These are phyloP conservation scores for Lagorchestes hirsutus DNA, from an alignment of 2,797 vertebrate species.

Conservation along the genomic window DNA sequence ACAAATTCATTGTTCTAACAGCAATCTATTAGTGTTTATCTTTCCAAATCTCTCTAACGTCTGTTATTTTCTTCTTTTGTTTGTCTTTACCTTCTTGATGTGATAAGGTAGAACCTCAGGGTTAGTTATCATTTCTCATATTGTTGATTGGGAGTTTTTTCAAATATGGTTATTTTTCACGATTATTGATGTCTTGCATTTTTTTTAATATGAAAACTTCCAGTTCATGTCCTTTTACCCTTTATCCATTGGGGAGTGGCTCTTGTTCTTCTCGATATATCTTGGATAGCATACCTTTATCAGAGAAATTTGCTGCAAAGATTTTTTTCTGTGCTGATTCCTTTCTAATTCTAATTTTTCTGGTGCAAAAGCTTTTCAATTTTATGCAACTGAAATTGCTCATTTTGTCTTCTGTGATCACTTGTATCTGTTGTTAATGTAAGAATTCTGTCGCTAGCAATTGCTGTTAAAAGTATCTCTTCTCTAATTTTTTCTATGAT, in stretches of 20 bases:
- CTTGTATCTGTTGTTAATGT: not conserved
- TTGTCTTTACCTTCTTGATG: not conserved
- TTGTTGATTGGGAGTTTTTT: not conserved
- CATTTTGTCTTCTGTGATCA: not conserved
- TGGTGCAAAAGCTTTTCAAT: not conserved
- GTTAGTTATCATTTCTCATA: not conserved
- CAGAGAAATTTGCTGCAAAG: not conserved
- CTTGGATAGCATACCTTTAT: not conserved
- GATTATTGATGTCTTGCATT: not conserved
- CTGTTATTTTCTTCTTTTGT: not conserved
- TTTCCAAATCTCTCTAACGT: not conserved
- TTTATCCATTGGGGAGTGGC: not conserved
- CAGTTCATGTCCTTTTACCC: not conserved
- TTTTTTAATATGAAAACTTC: not conserved
- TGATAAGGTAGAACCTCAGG: not conserved
- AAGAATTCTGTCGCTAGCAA: not conserved
- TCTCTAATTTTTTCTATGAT: not conserved
- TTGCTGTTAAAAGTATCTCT: not conserved
- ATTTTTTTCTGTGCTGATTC: not conserved
- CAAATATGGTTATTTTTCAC: not conserved
- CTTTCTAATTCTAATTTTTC: not conserved
- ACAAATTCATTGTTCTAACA: not conserved
- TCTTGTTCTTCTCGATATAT: not conserved
- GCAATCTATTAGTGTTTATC: not conserved
- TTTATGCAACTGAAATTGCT: not conserved